These are phyloP conservation scores for Diorhabda carinulata DNA, from an alignment of 1,140 invertebrate genomes.

Conservation along the genomic window DNA sequence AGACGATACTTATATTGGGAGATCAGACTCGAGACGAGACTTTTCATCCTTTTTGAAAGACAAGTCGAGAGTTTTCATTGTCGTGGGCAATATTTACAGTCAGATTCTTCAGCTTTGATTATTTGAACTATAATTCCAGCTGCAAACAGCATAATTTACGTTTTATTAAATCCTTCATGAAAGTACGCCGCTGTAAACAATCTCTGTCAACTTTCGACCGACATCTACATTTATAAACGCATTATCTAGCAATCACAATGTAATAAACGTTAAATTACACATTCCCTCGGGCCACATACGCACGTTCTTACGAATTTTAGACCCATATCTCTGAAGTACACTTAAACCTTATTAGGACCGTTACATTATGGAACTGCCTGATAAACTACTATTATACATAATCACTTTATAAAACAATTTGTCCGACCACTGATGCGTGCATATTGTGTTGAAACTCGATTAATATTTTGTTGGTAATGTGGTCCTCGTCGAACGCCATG, in stretches of 20 bases:
- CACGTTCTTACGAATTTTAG: slow-evolving; percentile 9
- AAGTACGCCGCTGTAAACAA: background rate
- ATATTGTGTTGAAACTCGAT: slow-evolving; percentile 48
- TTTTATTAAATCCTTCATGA: no score
- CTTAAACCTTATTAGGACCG: slow-evolving; percentile 42
- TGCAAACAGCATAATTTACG: no score
- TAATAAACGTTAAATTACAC: slow-evolving; percentile 22
- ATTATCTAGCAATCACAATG: slow-evolving; percentile 23
- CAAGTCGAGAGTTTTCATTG: no score
- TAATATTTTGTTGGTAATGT: slow-evolving; percentile 47
- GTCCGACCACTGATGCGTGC: slow-evolving; percentile 47
- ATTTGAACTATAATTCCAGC: no score
- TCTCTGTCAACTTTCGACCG: background rate
- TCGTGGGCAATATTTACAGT: no score
- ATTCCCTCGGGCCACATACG: slow-evolving; percentile 16
- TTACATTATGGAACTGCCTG: slow-evolving; percentile 42
- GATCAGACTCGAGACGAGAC: no score
- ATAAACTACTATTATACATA: slow-evolving; percentile 46
- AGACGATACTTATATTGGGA: no score
- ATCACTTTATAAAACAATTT: slow-evolving; percentile 51
- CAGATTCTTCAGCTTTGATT: no score
- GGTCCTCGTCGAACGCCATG: slow-evolving; percentile 38
- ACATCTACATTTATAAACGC: slow-evolving; percentile 21
- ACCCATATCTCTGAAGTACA: slow-evolving; percentile 32
- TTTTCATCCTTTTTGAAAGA: no score